Percentiles rank a stretch among this genome's conserved stretches.
These are phyloP conservation scores for Sander vitreus DNA, from an alignment of 2,113 vertebrate species.

Conservation along the genomic window DNA sequence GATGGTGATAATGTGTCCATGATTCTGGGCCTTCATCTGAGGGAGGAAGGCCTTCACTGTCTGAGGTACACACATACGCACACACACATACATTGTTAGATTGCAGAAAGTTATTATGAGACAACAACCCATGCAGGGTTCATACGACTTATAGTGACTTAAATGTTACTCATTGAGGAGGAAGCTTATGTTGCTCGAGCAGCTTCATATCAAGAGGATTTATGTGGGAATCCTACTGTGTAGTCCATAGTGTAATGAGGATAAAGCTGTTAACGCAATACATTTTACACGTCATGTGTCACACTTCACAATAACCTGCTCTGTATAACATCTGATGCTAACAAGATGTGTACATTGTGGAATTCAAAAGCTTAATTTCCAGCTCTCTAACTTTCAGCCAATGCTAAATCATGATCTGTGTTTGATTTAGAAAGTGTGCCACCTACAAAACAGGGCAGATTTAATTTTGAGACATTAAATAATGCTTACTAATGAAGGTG, in stretches of 20 bases:
- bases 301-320: constrained; percentile 46
- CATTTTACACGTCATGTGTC: constrained; percentile 41
- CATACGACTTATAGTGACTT: constrained; percentile 26
- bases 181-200: constrained; percentile 50
- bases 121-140: constrained; percentile 12
- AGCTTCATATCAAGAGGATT: constrained; percentile 69
- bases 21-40: constrained; percentile 71
- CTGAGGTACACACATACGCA: constrained; percentile 50
- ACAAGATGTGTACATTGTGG: constrained; percentile 1
- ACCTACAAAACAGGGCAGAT: not conserved
- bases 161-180: constrained; percentile 39
- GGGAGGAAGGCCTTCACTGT: constrained; percentile 78
- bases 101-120: not conserved
- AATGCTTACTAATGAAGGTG: not conserved
- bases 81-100: not conserved
- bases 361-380: constrained; percentile 9
- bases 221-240: constrained; percentile 8
- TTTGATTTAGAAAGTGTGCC: not conserved
- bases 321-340: constrained; percentile 31
- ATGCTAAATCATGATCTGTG: not conserved
- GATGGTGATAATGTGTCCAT: constrained; percentile 70
- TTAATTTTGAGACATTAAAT: not conserved
- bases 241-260: constrained; percentile 37
- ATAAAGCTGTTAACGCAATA: constrained; percentile 43
- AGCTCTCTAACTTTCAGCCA: not conserved